Conservation (phyloP, 2,888 invertebrate genomes). For the Nymphalis c-album region DNA sequence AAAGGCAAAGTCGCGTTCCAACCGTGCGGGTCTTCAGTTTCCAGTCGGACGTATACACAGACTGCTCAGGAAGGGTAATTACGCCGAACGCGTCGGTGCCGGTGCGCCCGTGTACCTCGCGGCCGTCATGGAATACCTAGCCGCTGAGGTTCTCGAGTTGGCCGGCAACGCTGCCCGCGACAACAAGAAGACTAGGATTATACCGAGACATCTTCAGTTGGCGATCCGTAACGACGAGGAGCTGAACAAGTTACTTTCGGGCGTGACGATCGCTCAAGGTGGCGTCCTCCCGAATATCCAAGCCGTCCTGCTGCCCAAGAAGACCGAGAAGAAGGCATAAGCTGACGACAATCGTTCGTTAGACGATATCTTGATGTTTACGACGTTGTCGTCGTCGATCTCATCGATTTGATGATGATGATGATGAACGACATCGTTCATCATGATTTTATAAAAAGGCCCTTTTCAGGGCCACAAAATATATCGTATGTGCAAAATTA, state of each 20-base stretch:
- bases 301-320: constrained; percentile 87
- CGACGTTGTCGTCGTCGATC: too few species aligned
- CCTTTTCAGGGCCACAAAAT: constrained; percentile 35
- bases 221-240: constrained; percentile 29
- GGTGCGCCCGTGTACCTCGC: constrained; percentile 77
- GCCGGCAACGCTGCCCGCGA: constrained; percentile 84
- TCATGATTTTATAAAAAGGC: constrained; percentile 19
- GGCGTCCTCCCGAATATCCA: constrained; percentile 92
- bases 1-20: constrained; percentile 69
- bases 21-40: constrained; percentile 80
- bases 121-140: constrained; percentile 83
- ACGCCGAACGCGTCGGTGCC: constrained; percentile 80
- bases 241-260: constrained; percentile 85
- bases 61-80: constrained; percentile 79
- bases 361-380: too few species aligned
- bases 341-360: neutral
- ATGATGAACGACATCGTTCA: neutral
- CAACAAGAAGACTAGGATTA: constrained; percentile 87
- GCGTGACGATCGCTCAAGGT: constrained; percentile 91
- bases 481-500: constrained; percentile 1
- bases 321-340: constrained; percentile 65
- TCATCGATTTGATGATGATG: neutral
- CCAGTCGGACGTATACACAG: constrained; percentile 80
- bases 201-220: constrained; percentile 68
- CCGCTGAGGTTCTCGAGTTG: constrained; percentile 85